Base-by-base conservation (phyloP, 2,797 vertebrate species). In the Selene dorsalis region DNA sequence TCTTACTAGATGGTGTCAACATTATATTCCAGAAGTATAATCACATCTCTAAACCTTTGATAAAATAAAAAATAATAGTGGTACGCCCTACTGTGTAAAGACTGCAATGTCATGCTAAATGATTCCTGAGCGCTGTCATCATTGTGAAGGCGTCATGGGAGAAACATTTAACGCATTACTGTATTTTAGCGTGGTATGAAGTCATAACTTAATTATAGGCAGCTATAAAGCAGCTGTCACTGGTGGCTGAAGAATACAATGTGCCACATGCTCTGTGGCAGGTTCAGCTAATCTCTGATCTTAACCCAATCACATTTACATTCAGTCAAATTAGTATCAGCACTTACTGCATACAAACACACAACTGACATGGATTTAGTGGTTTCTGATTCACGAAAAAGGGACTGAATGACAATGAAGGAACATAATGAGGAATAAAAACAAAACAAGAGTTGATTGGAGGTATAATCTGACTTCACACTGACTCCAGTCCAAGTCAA, bases 221-320 rank as follows among this genome's bases (percentile, higher is more conserved):
- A 82, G 78, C 83, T 77, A 24, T 62, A 39, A 56, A 75, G 82
- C 90, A 91, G 88, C 86, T 91, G 89, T 79, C 74, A 74, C 57
- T 66, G 56, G 26, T 10, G 68, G 57, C 13, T 56, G 60, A 77
- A 50, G 75, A 70, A 70, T 62, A 82, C 75, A 79, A 73, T 69
- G 77, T 78, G 55, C 43, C 74, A 73, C 58, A 48, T 26, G 60
- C 69, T 63, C 26, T 8, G 16, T 52, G 67, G 14, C 26, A 28
- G 39, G 30, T 65, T 77, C 41, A 84, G 10, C 6, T 45, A 64
- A 61, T 68, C 57, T 71, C 47, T 55, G 24, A 57, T 20, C 52
- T 47, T 35, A 24, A 3, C 13, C 22, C 43, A 65, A 13, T 83
- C 39, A 68, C 26, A 48, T 50, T 61, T 75, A 43, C 57, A 55